Evolutionary conservation across 2,797 vertebrate genomes (phyloP), one percentile per base, ranked within the genome.

Genomic region (Halcyon chelicuti): DNA sequence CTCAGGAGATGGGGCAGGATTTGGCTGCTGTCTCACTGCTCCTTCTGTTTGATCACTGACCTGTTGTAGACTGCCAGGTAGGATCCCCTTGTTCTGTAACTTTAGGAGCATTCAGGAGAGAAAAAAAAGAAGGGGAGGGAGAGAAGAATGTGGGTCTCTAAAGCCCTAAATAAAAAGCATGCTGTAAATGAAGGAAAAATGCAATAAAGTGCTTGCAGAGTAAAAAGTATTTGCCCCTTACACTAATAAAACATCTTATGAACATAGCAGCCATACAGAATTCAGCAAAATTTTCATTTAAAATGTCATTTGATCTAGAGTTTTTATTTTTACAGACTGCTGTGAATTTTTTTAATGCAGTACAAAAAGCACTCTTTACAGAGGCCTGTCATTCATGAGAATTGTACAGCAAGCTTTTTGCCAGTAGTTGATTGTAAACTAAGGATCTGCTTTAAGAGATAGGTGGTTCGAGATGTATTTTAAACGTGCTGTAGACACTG

Each of bases 11-110:
- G 93, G 90, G 70, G 88, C 83, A 97, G 96, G 96, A 94, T 97
- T 95, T 96, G 97, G 96, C 96, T 87, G 82, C 93, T 95, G 92
- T 96, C 94, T 97, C 87, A 88, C 92, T 97, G 96, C 76, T 96
- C 91, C 72, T 89, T 95, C 93, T 97, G 96, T 99, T 98, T 98
- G 98, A 99, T 98, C 98, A 98, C 67, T 98, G 98, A 98, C 98
- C 98, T 98, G 97, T 98, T 95, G 79, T 95, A 98, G 91, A 82
- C 75, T 94, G 95, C 96, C 98, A 98, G 97, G 97, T 98, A 98
- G 97, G 97, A 91, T 97, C 96, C 93, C 96, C 96, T 96, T 98
- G 96, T 97, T 96, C 92, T 97, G 97, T 97, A 98, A 98, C 97
- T 98, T 98, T 95, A 98, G 97, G 94, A 98, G 96, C 85, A 67